phyloP scores from a whole-genome alignment of 2,113 vertebrate species.

The Cochlearius cochlearius region DNA sequence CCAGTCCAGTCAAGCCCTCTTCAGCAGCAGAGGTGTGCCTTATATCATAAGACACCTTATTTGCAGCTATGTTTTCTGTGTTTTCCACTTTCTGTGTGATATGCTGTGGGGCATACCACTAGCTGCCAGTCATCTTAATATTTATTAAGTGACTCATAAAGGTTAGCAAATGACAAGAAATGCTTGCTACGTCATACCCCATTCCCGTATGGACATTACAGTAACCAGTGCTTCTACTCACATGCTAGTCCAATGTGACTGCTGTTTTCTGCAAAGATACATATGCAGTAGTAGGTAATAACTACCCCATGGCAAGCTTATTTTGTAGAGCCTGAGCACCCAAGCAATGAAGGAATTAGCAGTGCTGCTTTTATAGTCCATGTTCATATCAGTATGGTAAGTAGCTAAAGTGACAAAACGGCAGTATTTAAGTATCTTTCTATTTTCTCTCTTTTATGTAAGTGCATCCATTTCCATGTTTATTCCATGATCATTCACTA shows the following conservation, averaged over 20 bases:
- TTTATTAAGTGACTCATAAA: neutral
- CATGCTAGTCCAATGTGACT: neutral
- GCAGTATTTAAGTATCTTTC: neutral
- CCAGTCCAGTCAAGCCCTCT: neutral
- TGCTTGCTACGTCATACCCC: neutral
- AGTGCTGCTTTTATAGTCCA: neutral
- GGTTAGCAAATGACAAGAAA: neutral
- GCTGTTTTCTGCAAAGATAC: neutral
- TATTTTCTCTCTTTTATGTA: neutral
- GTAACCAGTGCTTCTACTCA: neutral
- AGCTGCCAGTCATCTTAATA: neutral
- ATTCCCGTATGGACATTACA: neutral
- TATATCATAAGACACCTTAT: neutral
- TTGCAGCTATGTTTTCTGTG: neutral
- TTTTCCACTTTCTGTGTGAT: neutral
- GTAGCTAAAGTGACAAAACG: neutral
- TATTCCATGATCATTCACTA: slow-evolving; percentile 34
- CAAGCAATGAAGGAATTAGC: neutral
- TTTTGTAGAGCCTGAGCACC: neutral
- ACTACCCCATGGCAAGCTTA: neutral
- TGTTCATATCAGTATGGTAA: neutral
- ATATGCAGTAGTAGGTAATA: neutral
- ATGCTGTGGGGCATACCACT: neutral
- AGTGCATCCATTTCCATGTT: neutral
- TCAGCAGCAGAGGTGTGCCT: neutral